These are phyloP conservation scores for Bostrychus sinensis DNA, from an alignment of 2,113 vertebrate species.

Conservation along the genomic window DNA sequence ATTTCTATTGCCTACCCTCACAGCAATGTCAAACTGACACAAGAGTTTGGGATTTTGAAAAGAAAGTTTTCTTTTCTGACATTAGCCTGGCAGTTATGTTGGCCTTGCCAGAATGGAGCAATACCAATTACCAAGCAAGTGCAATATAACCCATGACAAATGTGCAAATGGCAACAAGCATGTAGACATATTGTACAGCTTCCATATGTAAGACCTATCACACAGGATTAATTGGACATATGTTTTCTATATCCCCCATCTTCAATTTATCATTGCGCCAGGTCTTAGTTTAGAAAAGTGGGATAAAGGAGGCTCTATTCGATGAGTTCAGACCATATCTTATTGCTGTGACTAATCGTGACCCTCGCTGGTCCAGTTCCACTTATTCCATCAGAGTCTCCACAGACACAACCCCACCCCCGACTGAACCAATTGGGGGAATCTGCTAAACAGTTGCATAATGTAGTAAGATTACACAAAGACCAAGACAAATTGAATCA, in stretches of 20 bases:
- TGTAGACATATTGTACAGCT: neutral
- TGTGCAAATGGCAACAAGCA: neutral
- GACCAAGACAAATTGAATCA: constrained; percentile 18
- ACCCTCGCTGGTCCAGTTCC: constrained; percentile 26
- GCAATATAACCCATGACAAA: no score
- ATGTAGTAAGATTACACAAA: constrained; percentile 30
- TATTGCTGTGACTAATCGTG: constrained; percentile 50
- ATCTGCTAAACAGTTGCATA: constrained; percentile 38
- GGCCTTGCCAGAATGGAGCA: neutral
- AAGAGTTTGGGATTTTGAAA: no score
- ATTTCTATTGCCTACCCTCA: no score
- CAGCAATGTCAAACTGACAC: no score
- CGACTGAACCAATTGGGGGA: constrained; percentile 13
- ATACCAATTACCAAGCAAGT: no score
- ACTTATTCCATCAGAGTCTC: constrained; percentile 53
- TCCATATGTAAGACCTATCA: constrained; percentile 16
- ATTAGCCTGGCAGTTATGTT: neutral
- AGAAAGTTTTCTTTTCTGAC: no score
- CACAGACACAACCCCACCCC: constrained; percentile 29
- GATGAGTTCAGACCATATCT: constrained; percentile 36
- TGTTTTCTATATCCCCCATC: constrained; percentile 16
- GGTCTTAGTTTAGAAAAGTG: constrained; percentile 20
- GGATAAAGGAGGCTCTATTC: constrained; percentile 11
- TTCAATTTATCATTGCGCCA: constrained; percentile 29
- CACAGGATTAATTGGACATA: constrained; percentile 12